Evolutionary conservation across 2,797 vertebrate species (phyloP), one percentile per base, ranked within the genome.

Genomic region (Arrhamphus sclerolepis): DNA sequence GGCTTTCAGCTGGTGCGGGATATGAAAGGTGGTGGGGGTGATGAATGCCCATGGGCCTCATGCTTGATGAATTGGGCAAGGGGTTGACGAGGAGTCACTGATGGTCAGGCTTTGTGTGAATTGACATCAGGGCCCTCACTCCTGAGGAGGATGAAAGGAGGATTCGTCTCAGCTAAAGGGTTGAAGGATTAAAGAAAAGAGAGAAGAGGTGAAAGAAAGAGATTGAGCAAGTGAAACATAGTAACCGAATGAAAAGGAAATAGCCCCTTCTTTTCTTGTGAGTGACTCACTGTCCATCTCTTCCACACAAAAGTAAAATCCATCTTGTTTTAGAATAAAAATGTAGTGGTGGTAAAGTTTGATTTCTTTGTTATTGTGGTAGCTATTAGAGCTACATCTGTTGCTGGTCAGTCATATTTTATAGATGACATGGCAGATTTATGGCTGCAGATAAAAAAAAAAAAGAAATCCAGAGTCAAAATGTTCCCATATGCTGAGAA

Each of bases 381-480:
- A 76, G 78, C 79, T 83, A 85, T 82, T 85, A 86, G 74, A 83
- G 70, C 67, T 77, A 88, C 89, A 92, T 91, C 92, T 93, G 91
- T 89, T 91, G 83, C 88, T 89, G 87, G 84, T 90, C 87, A 89
- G 84, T 69, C 83, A 80, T 91, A 87, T 90, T 90, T 92, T 90
- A 91, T 90, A 87, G 90, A 89, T 90, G 90, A 92, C 90, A 91
- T 83, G 85, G 81, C 85, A 90, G 91, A 92, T 92, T 91, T 93
- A 93, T 89, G 84, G 81, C 82, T 78, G 66, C 59, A 75, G 58
- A 75, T 47, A 29, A 62, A 72, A 74, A 62, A 54, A 54, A 54
- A 18, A 28, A 22, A 62, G 17, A 44, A 74, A 77, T 76, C 71
- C 60, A 63, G 57, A 81, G 81, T 84, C 86, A 92, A 92, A 92